Evolutionary conservation across 1,140 invertebrate species (phyloP).

Genomic region (Dinoponera quadriceps): DNA sequence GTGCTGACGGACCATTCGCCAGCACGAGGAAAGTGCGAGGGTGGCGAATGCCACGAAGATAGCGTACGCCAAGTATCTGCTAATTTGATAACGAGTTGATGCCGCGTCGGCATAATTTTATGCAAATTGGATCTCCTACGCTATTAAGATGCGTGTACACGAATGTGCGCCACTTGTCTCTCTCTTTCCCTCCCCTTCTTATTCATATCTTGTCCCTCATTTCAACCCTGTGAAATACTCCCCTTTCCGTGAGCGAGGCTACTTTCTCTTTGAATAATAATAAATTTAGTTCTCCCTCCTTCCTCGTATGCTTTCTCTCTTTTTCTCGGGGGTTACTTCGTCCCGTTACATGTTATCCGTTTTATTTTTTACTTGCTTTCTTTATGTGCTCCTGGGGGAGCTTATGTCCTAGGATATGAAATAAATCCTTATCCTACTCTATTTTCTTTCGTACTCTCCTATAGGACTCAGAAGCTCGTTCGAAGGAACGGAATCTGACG

Average conservation of each 20-base stretch:
- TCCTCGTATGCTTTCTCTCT: not conserved
- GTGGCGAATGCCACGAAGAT: not conserved
- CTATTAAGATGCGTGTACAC: slow-evolving; percentile 19
- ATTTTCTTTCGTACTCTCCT: slow-evolving; percentile 2
- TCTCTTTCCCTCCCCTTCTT: not conserved
- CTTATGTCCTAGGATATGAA: slow-evolving; percentile 52
- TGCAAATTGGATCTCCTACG: slow-evolving; percentile 66
- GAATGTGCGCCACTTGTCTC: not conserved
- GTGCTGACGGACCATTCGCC: not conserved
- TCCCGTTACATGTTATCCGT: slow-evolving; percentile 18
- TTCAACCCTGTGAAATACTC: no score
- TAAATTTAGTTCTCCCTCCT: slow-evolving; percentile 14
- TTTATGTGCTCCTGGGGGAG: slow-evolving; percentile 27
- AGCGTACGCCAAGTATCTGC: slow-evolving; percentile 44
- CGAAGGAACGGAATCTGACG: slow-evolving; percentile 35
- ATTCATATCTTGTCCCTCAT: no score
- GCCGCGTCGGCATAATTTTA: slow-evolving; percentile 67
- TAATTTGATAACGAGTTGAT: slow-evolving; percentile 54
- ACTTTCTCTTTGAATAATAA: slow-evolving; percentile 28
- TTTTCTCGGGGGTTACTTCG: not conserved
- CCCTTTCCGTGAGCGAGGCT: no score
- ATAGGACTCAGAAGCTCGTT: slow-evolving; percentile 20
- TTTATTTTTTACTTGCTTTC: slow-evolving; percentile 48
- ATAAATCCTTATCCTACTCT: slow-evolving; percentile 53
- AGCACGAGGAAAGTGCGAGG: not conserved